Evolutionary conservation across 2,113 vertebrate genomes (phyloP).

Genomic region (Hippopotamus amphibius): DNA sequence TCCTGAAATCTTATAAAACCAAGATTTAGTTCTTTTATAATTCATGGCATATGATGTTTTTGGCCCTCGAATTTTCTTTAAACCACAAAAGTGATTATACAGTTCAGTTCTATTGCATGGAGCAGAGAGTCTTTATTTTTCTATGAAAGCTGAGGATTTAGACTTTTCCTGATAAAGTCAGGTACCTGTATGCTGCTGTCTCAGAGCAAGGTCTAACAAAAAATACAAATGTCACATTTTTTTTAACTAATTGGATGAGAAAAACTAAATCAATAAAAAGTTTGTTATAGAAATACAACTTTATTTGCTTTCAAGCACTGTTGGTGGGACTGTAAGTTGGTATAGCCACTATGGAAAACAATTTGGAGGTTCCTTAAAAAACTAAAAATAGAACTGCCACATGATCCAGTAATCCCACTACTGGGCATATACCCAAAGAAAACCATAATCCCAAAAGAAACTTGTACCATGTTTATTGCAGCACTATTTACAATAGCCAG

Average conservation of each 20-base stretch:
- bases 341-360: too few species aligned
- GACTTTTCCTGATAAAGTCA: conserved; percentile 5
- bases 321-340: too few species aligned
- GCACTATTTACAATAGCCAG: too few species aligned
- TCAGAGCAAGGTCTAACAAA: conserved; percentile 40
- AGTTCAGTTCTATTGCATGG: background rate
- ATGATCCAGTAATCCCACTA: too few species aligned
- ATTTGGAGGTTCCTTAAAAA: too few species aligned
- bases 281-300: conserved; percentile 57
- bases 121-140: conserved; percentile 42
- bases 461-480: too few species aligned
- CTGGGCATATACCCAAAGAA: too few species aligned
- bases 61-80: conserved; percentile 52
- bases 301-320: conserved; percentile 50
- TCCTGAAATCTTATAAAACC: conserved; percentile 65
- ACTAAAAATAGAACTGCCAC: too few species aligned
- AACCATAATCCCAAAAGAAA: too few species aligned
- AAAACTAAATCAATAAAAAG: conserved; percentile 54
- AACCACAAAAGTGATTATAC: conserved; percentile 44
- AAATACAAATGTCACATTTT: background rate
- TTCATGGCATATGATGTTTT: conserved; percentile 59
- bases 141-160: conserved; percentile 37
- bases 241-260: background rate
- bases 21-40: conserved; percentile 67
- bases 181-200: background rate